Evolutionary conservation across 2,888 invertebrate genomes (phyloP).

Genomic region (Drosophila putrida): DNA sequence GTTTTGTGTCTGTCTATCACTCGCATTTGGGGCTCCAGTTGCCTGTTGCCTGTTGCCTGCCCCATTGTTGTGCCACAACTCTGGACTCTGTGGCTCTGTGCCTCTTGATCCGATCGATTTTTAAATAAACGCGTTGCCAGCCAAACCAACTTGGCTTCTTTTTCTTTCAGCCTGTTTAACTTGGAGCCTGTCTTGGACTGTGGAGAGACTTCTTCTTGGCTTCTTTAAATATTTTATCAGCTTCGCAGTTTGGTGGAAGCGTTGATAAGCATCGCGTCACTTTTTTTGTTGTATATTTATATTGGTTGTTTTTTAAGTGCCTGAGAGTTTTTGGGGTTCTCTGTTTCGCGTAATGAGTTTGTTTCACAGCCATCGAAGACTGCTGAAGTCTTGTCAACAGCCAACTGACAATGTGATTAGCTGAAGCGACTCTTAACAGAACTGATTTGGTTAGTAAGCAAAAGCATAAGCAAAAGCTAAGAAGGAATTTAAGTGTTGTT

Average conservation of each 20-base stretch:
- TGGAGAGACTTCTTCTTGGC: conserved; percentile 4
- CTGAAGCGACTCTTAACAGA: background rate
- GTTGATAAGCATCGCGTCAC: conserved; percentile 77
- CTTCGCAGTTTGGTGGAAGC: conserved; percentile 71
- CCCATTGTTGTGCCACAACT: conserved; percentile 62
- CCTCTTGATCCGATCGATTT: conserved; percentile 75
- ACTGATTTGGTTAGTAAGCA: background rate
- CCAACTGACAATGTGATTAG: conserved; percentile 60
- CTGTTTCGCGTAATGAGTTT: conserved; percentile 68
- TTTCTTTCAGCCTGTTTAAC: conserved; percentile 3
- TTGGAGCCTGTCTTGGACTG: conserved; percentile 19
- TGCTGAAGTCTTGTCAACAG: conserved; percentile 49
- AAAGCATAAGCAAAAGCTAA: background rate
- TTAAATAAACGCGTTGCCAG: conserved; percentile 66
- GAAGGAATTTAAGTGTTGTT: background rate
- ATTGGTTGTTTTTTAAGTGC: conserved; percentile 27
- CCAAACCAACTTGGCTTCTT: conserved; percentile 6
- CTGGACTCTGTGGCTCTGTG: conserved; percentile 9
- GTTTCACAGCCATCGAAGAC: conserved; percentile 68
- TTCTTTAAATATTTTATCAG: conserved; percentile 79
- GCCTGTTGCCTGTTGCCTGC: conserved; percentile 35
- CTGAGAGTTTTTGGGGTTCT: conserved; percentile 31
- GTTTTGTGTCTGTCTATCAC: conserved; percentile 81
- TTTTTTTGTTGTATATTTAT: conserved; percentile 40
- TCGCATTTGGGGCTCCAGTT: conserved; percentile 37